A percentile compares a stretch with the other conserved stretches of the same genome.
Evolutionary conservation across 2,113 vertebrate genomes (phyloP).

Genomic region (Heloderma charlesbogerti): DNA sequence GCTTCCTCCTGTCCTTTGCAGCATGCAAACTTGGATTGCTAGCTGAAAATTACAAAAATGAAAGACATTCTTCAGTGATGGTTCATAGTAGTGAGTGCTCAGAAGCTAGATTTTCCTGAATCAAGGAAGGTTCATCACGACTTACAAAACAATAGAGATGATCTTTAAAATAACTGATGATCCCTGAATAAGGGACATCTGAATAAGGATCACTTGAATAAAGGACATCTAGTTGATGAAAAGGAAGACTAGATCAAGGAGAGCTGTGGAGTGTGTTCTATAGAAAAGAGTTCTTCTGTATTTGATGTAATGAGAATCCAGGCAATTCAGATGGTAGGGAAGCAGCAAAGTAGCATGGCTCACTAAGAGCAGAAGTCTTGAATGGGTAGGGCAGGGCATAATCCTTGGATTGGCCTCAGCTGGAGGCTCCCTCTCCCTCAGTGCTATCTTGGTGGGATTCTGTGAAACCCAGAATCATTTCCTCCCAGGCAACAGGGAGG

Average conservation of each 20-base stretch:
- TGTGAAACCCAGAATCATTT: slow-evolving; percentile 4
- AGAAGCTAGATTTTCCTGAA: background rate
- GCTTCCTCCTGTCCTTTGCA: background rate
- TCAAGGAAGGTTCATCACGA: background rate
- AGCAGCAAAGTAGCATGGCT: background rate
- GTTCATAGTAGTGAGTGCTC: background rate
- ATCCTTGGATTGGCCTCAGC: background rate
- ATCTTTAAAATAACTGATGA: background rate
- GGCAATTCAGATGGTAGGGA: background rate
- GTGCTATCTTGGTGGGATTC: background rate
- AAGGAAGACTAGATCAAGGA: background rate
- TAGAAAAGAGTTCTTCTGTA: background rate
- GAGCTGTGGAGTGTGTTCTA: background rate
- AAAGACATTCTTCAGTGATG: background rate
- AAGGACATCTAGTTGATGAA: background rate
- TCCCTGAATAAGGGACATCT: background rate
- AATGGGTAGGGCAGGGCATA: background rate
- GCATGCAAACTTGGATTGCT: background rate
- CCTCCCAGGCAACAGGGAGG: background rate
- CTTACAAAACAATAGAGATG: background rate
- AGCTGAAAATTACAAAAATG: background rate
- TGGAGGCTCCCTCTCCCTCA: background rate
- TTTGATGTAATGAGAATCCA: background rate
- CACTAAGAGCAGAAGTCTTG: background rate
- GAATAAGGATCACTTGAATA: background rate